Base-by-base conservation (phyloP, 2,888 invertebrate species). In the Ypsolopha sequella region DNA sequence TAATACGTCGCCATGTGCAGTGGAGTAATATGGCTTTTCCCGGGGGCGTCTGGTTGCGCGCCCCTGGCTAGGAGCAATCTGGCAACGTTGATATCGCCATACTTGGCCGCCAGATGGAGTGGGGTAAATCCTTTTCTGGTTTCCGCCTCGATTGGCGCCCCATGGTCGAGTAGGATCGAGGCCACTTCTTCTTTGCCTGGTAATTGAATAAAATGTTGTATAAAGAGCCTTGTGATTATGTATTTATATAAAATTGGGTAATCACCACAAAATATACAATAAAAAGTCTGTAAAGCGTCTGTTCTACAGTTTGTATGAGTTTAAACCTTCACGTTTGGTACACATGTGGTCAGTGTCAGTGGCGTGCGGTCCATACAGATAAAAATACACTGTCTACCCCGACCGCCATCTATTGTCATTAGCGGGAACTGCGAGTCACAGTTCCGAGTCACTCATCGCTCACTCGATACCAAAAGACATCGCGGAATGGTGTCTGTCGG, bases 71-170 rank as follows among this genome's bases (percentile, higher is more conserved):
- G 84, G 51, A 99, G 85, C 53, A 98, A 88, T 55, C 94, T 89
- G 0, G 96, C 97, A 1, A 98, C 94, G 57, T 93, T 93, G 54
- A 94, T 91, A 73, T 96, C 95, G n/a, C 98, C 98, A 75, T 99
- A 98, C 75, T 99, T 99, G 44, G 97, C 94, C 4, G 98, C 98
- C 53, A 99, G 89, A 85, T 99, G 99, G 7, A 99, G 90, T 0
- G 99, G 98, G 0, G 98, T 97, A 86, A 99, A 98, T 8, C 98
- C 97, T 87, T 95, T 95, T 64, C 97, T 97, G 6, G 98, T 99
- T n/a, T 96, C 92, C 1, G 96, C 93, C 58, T 93, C 93, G 51
- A 96, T 90, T 45, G 95, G 92, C 0, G 98, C 98, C 58, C 93
- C 93, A 77, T 97, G 92, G 64, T 99, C 98, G 41, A 99, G 89